Base-by-base conservation (phyloP, 30 jellyfish, hydroid and myxozoan species). In the Hydractinia symbiolongicarpus region DNA sequence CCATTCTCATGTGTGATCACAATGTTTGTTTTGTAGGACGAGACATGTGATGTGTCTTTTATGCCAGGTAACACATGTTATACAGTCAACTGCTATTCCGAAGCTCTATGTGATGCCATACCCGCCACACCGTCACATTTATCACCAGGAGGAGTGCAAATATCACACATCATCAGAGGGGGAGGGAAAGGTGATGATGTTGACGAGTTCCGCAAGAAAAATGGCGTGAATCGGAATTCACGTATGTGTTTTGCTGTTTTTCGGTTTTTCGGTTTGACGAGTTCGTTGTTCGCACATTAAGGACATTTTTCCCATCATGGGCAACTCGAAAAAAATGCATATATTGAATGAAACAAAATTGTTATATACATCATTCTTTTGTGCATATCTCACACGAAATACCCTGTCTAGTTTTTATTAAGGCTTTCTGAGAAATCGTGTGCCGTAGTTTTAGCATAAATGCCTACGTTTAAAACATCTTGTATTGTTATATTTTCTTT, bases 171-270 rank as follows among this genome's bases (percentile, higher is more conserved):
- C 53, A 93, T 91, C 61, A 62, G 97, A 50, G 97, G 97, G 6
- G 97, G 97, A 4, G 97, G 97, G 20, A 83, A 83, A n/a, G 97
- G 97, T 4, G 97, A 91, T 91, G 97, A 91, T 82, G 91, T 91
- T 61, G 97, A 91, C 61, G 96, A 86, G 67, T 91, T 91, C 66
- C 67, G 97, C 78, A 91, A 88, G 66, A 80, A 80, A 64, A 87
- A 86, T 69, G 97, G 97, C 17, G 93, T 91, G 75, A 91, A 91
- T 75, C 82, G 93, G 68, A 91, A 86, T 81, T 58, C 95, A 75
- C 72, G 97, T 91, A 83, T 57, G 95, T 79, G n/a, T 50, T 13
- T 68, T 68, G 14, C 21, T 21, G 21, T 14, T 30, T 30, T 30
- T 0, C 44, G 1, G 21, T 14, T 30, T 30, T 30, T 0, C 44